Base-by-base conservation (phyloP, 2,888 invertebrate genomes). In the Arge pagana region DNA sequence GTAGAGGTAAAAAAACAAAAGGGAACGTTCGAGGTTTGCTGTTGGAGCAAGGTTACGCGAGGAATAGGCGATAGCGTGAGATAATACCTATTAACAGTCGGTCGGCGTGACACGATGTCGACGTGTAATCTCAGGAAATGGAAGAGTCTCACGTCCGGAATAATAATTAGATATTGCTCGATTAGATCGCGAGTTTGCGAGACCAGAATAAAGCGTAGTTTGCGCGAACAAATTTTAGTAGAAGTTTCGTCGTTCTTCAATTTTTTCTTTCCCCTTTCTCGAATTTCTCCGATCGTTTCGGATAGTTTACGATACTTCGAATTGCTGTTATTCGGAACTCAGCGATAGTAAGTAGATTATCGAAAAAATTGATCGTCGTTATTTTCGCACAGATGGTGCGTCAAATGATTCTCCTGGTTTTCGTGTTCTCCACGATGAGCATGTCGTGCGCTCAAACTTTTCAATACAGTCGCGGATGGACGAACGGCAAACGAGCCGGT, bases 381-480 rank as follows among this genome's bases (percentile, higher is more conserved):
- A 40, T 50, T 39, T 13, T 18, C 36, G 10, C 21, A 2, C 28
- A 45, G 45, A 45, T 45, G 45, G 23, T 24, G 24, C 19, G 26
- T 11, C 16, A 18, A 21, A 35, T 43, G 35, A 35, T 36, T 18
- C 24, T 42, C 16, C 18, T 80, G 13, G 62, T 82, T 13, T 62
- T 81, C 41, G 63, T 81, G 48, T 71, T 63, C 30, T 53, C 81
- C 60, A 71, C 80, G 13, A 60, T 82, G 33, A 73, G 79, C 0
- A 71, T 78, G 3, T 80, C 79, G 39, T 70, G 80, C 0, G 83
- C 83, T 1, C 89, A 89, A 76, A 88, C 87, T 4, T 89, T 88
- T 78, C 88, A 89, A 66, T 89, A 89, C 74, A 89, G 88, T 31
- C 78, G 85, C 0, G 89, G 89, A 4, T 89, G 89, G 89, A 88